These are phyloP conservation scores for Dipus sagitta DNA, from an alignment of 2,797 vertebrate genomes.

Conservation along the genomic window DNA sequence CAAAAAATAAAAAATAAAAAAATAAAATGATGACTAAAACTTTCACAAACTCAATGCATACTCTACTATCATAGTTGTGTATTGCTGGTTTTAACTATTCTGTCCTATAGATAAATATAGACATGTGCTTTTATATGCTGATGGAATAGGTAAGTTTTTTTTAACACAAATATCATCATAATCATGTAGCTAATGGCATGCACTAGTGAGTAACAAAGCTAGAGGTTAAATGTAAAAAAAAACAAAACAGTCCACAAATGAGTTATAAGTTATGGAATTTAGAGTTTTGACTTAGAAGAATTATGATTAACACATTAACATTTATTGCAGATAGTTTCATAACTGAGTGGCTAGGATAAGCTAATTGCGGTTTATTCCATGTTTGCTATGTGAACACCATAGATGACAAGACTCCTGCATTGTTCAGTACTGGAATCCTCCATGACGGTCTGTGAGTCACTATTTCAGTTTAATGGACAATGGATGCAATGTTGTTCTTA, in stretches of 20 bases:
- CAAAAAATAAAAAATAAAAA: background rate
- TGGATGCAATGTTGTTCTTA: background rate
- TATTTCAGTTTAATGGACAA: background rate
- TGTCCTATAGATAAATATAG: no score
- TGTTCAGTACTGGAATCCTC: background rate
- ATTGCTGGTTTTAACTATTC: background rate
- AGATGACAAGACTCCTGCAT: no score
- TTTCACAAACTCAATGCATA: background rate
- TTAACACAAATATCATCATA: no score
- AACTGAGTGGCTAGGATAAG: background rate
- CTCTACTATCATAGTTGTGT: background rate
- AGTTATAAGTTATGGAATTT: background rate
- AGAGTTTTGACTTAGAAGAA: background rate
- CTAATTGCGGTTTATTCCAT: conserved; percentile 5
- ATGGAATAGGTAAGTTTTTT: no score
- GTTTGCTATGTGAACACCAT: background rate
- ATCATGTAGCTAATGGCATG: no score
- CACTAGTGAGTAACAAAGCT: background rate
- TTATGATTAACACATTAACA: background rate
- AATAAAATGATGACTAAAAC: background rate
- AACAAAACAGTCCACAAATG: background rate
- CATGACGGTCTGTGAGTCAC: background rate
- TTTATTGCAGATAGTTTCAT: background rate
- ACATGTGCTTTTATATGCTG: no score
- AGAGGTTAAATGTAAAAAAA: background rate